A percentile compares a stretch with the other conserved stretches of the same genome.
These are phyloP conservation scores for Mystacornis crossleyi DNA, from an alignment of 2,113 vertebrate species.

Conservation along the genomic window DNA sequence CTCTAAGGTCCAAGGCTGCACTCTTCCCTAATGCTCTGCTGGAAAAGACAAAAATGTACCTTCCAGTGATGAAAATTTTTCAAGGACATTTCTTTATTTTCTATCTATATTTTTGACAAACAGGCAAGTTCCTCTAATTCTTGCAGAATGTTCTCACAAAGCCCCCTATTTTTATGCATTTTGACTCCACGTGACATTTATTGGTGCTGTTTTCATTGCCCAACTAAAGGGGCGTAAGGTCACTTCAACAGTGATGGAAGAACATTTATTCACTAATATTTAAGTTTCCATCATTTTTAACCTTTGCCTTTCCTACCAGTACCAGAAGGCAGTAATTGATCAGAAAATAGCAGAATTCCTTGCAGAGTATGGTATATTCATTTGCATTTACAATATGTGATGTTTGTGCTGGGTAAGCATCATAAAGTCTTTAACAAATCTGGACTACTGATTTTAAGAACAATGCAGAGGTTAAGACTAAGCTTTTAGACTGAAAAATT, in stretches of 20 bases:
- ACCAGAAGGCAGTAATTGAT: background rate
- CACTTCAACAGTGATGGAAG: background rate
- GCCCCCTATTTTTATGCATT: background rate
- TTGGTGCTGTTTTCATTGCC: background rate
- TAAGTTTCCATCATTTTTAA: background rate
- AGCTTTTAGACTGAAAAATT: background rate
- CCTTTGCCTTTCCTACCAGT: background rate
- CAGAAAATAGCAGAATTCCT: background rate
- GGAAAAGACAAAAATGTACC: background rate
- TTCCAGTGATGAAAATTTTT: background rate
- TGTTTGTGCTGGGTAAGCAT: background rate
- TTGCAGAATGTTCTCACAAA: background rate
- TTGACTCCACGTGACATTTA: background rate
- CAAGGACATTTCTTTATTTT: background rate
- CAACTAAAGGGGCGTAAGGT: fast-evolving
- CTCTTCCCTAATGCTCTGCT: background rate
- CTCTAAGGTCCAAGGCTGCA: background rate
- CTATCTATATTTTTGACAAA: background rate
- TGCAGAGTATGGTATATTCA: background rate
- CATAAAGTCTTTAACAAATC: background rate
- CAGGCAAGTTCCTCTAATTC: background rate
- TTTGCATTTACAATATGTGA: background rate
- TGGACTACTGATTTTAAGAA: background rate
- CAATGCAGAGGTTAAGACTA: background rate
- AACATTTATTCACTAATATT: background rate